Percentiles rank a stretch among this genome's conserved stretches.
Evolutionary conservation across 35 echinoderm and acorn worm genomes (phyloP).

Genomic region (Acanthaster planci): DNA sequence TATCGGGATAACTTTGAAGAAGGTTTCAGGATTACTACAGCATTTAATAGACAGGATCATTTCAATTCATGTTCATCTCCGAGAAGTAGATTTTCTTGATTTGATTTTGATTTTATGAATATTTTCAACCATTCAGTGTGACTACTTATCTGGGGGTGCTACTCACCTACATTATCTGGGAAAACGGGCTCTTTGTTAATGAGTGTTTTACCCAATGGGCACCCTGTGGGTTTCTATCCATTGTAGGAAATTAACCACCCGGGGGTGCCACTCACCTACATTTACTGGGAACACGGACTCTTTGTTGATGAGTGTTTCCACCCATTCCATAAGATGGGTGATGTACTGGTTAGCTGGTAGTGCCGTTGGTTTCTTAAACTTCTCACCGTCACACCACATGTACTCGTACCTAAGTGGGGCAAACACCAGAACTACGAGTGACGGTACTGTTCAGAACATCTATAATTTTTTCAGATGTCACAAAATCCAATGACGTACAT

Average conservation of each 20-base stretch:
- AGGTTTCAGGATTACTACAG: no score
- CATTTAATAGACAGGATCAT: no score
- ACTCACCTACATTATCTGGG: constrained; percentile 84
- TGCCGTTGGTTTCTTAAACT: constrained; percentile 93
- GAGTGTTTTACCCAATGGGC: constrained; percentile 81
- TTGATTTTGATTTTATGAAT: no score
- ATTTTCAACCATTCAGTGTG: no score
- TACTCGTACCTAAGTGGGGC: constrained; percentile 81
- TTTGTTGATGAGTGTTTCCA: constrained; percentile 94
- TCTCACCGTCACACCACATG: constrained; percentile 97
- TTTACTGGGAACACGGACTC: constrained; percentile 89
- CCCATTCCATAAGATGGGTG: constrained; percentile 93
- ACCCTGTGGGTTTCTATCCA: no score
- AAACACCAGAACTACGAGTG: no score
- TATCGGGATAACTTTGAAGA: no score
- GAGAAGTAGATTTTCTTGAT: no score
- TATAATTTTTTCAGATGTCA: no score
- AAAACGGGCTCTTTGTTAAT: constrained; percentile 96
- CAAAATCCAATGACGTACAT: no score
- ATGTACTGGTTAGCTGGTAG: constrained; percentile 93
- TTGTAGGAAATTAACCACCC: not conserved
- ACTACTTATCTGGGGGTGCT: not conserved
- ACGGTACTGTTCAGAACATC: no score
- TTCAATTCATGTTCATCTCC: no score
- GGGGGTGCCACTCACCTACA: constrained; percentile 60